Conservation (phyloP, 2,797 vertebrate genomes). For the Chrysocyon brachyurus region DNA sequence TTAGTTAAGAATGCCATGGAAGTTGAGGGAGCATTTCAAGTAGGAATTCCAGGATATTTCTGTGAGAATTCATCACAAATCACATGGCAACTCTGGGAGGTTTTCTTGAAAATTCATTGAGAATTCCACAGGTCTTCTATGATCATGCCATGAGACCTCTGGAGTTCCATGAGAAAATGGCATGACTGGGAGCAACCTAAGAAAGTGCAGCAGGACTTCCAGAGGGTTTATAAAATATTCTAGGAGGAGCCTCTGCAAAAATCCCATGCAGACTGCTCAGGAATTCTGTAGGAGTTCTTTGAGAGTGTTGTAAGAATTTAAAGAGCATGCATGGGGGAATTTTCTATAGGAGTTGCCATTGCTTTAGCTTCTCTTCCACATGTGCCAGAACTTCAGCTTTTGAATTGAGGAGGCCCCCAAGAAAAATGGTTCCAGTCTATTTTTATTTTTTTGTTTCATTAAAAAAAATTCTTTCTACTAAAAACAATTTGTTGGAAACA, state of each 20-base stretch:
- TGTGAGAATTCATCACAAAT: not conserved
- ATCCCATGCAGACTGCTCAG: not conserved
- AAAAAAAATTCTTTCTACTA: not conserved
- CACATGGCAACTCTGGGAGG: not conserved
- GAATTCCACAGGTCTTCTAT: not conserved
- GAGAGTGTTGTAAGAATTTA: not conserved
- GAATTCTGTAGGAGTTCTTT: not conserved
- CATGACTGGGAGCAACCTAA: not conserved
- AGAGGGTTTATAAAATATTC: not conserved
- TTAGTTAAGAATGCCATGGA: not conserved
- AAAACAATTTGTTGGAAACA: not conserved
- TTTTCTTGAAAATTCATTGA: not conserved
- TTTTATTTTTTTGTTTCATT: not conserved
- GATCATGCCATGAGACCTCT: not conserved
- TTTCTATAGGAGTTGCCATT: not conserved
- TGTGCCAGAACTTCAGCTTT: not conserved
- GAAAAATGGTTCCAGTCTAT: not conserved
- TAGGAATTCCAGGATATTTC: not conserved
- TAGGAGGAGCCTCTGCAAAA: not conserved
- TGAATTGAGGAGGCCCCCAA: not conserved
- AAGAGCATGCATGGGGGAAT: not conserved
- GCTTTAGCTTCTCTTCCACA: not conserved
- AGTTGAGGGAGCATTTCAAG: not conserved
- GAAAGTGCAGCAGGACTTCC: not conserved
- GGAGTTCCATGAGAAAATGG: not conserved